Base-by-base conservation (phyloP, 2,113 vertebrate species). In the Ceratotherium simum region DNA sequence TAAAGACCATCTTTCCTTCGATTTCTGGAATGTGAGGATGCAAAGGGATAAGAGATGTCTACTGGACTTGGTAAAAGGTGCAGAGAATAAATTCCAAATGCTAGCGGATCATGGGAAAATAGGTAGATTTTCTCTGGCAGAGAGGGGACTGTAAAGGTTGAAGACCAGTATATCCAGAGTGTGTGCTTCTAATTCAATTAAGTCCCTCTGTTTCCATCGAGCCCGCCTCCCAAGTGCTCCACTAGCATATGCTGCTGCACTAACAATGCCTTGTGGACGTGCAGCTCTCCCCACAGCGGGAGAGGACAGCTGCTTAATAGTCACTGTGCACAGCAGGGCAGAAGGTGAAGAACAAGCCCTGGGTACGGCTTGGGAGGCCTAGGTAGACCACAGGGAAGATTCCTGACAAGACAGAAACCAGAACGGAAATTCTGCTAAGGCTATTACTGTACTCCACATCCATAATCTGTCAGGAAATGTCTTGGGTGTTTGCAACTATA, bases 101-200 rank as follows among this genome's bases (percentile, higher is more conserved):
- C 46, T 14, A 72, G 70, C 36, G 80, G 75, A 46, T 54, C 70
- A 60, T 56, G 20, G 39, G 80, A 79, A 95, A 67, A 46, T 20
- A 29, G 79, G 51, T 31, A 94, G 73, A 18, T 92, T 95, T 93
- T 88, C 62, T 72, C 80, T 39, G 48, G 48, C 54, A 94, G 60
- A 73, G 58, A 78, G 18, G 62, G 56, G 8, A 20, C 54, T 67
- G 29, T 75, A 84, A 95, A 79, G 39, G 54, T 3, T 39, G 42
- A 29, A 92, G 51, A 90, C 51, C 29, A 70, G 92, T 79, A 94
- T 80, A 92, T 75, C 69, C 79, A 56, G 83, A 75, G 46, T 73
- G 58, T 65, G 39, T 89, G 23, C 67, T 64, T 97, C 76, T 96
- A 93, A 97, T 97, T 98, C 97, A 97, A 84, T 96, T 93, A 96